phyloP scores from a whole-genome alignment of 1,140 invertebrate species.

The Trichoplusia ni region DNA sequence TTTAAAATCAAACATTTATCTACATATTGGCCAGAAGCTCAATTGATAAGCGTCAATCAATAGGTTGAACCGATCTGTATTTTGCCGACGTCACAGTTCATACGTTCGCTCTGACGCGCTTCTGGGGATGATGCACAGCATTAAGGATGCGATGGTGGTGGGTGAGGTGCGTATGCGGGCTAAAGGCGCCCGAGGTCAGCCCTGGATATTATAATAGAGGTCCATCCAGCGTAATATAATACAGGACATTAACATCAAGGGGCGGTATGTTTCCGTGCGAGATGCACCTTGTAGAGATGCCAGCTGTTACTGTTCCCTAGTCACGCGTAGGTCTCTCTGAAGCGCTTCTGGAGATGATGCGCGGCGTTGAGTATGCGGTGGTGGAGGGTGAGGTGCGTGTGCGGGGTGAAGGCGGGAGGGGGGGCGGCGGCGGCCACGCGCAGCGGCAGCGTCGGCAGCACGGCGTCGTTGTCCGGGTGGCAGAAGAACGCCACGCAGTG shows the following conservation, averaged over 20 bases:
- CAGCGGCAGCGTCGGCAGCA: conserved; percentile 83
- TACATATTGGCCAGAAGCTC: no score
- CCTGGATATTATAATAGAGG: no score
- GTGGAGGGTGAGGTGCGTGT: conserved; percentile 68
- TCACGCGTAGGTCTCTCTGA: conserved; percentile 86
- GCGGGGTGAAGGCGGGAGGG: conserved; percentile 59
- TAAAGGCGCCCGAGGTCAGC: no score
- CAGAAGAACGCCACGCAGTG: conserved; percentile 90
- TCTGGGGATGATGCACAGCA: no score
- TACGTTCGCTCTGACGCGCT: no score
- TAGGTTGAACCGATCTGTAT: no score
- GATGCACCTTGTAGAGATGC: conserved; percentile 40
- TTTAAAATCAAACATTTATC: no score
- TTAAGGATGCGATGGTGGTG: no score
- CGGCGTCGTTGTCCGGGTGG: conserved; percentile 85
- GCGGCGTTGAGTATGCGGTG: conserved; percentile 85
- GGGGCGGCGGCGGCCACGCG: conserved; percentile 65
- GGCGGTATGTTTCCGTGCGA: conserved; percentile 46
- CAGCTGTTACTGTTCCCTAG: conserved; percentile 57
- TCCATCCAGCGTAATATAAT: no score
- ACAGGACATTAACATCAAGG: conserved; percentile 25
- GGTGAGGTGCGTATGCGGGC: no score
- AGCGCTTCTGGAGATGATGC: conserved; percentile 86
- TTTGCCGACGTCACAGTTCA: no score
- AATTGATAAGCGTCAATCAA: no score